Base-by-base conservation (phyloP, 2,797 vertebrate genomes). In the Gymnoscopelus microlampas region DNA sequence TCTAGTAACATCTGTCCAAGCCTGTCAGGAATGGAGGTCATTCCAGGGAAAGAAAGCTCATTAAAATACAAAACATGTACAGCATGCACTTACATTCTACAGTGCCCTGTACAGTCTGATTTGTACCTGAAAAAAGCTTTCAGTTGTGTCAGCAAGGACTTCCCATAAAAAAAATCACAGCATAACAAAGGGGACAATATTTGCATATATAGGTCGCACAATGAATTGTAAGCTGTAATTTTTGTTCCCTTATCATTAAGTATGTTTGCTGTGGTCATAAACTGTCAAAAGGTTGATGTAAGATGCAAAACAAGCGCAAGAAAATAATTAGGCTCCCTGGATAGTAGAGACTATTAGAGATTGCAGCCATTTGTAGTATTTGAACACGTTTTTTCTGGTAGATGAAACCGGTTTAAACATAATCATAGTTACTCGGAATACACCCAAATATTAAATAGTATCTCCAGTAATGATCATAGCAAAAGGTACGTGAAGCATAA, bases 401-500 rank as follows among this genome's bases (percentile, higher is more conserved):
- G 39, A 44, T 44, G 8, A 44, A 44, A 44, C 7, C 8, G 8
- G 8, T 53, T 15, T 44, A 60, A 44, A 24, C 14, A 61, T 13
- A 49, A 47, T 13, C 6, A 12, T 48, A 26, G 19, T 24, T 50
- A 50, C 26, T 48, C 10, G 12, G 14, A 63, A 70, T 50, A 6
- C 3, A 76, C 72, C 26, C 39, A 54, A 51, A 59, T 14, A 68
- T 65, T 63, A 66, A n/a, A 58, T 53, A 35, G 56, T 66, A 48
- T 53, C 49, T 60, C 58, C 49, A 53, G 6, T 69, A 71, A 74
- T 54, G 9, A 72, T 12, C 26, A 11, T 12, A 53, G 19, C 19
- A 19, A 19, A 19, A 72, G 53, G 10, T 15, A 24, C 72, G 74
- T 65, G 61, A n/a, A 78, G 60, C 55, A 57, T 10, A 74, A 26